These are phyloP conservation scores for Ophioninae sp. DNA, from an alignment of 2,888 invertebrate genomes.

Conservation along the genomic window DNA sequence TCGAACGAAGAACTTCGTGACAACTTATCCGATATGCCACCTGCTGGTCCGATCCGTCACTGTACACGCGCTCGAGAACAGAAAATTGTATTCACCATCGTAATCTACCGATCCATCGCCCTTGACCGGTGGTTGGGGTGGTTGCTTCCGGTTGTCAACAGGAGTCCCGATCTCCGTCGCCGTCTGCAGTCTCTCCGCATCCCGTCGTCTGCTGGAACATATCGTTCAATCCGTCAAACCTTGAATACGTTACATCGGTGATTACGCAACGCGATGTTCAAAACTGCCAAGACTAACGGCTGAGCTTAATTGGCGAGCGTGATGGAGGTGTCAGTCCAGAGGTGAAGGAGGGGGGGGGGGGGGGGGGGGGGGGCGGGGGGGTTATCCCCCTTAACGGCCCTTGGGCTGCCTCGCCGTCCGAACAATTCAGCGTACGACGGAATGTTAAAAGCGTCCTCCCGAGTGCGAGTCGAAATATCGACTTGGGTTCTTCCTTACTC, in stretches of 20 bases:
- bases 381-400: slow-evolving; percentile 33
- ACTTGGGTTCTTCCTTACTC: no score
- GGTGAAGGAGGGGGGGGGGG: no score
- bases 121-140: slow-evolving; percentile 82
- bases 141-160: slow-evolving; percentile 75
- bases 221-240: slow-evolving; percentile 41
- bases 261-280: neutral
- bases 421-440: neutral
- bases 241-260: neutral
- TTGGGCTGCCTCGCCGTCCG: slow-evolving; percentile 14
- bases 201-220: slow-evolving; percentile 73
- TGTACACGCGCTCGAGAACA: neutral
- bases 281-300: neutral
- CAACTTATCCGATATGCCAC: no score
- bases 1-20: no score
- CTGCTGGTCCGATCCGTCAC: no score
- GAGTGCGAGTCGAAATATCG: neutral
- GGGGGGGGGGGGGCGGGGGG: neutral
- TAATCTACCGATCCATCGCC: slow-evolving; percentile 90
- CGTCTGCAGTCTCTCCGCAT: slow-evolving; percentile 70
- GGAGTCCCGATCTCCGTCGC: slow-evolving; percentile 63
- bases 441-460: neutral
- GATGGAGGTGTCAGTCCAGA: no score
- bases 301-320: neutral
- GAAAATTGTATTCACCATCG: slow-evolving; percentile 84